Conservation (phyloP, 92 coral and sea anemone genomes). For the Micromussa lordhowensis region DNA sequence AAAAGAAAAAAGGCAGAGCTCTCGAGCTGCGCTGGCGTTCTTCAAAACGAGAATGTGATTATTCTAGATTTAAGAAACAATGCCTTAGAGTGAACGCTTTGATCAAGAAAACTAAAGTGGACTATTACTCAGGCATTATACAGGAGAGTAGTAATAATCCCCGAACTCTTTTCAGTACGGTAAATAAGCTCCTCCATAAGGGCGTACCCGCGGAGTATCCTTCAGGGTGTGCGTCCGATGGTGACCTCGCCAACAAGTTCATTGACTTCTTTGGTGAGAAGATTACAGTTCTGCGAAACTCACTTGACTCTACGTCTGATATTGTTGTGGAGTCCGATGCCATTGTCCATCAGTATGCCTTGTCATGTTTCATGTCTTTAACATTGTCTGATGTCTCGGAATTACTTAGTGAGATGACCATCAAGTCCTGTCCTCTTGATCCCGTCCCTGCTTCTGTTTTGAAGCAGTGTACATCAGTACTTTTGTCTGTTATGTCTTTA, state of each 20-base stretch:
- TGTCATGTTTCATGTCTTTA: not conserved
- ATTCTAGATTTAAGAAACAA: conserved; percentile 34
- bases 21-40: too few relatives aligned
- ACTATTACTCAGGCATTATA: conserved; percentile 43
- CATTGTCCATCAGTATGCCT: conserved; percentile 6
- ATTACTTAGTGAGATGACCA: too few relatives aligned
- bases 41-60: conserved; percentile 37
- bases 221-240: conserved; percentile 22
- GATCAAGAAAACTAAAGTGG: conserved; percentile 48
- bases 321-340: conserved; percentile 20
- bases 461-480: too few relatives aligned
- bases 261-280: not conserved
- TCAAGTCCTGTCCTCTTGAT: too few relatives aligned
- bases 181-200: conserved; percentile 9
- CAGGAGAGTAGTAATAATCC: conserved; percentile 45
- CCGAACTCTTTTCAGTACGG: conserved; percentile 47
- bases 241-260: not conserved
- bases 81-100: conserved; percentile 41
- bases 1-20: too few relatives aligned
- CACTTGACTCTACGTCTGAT: conserved; percentile 22
- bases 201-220: conserved; percentile 16
- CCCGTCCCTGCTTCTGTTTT: too few relatives aligned
- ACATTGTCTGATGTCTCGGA: too few relatives aligned
- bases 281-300: conserved; percentile 9
- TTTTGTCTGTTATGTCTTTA: too few relatives aligned